Conservation (phyloP, 2,888 invertebrate genomes). For the Mystacides longicornis region DNA sequence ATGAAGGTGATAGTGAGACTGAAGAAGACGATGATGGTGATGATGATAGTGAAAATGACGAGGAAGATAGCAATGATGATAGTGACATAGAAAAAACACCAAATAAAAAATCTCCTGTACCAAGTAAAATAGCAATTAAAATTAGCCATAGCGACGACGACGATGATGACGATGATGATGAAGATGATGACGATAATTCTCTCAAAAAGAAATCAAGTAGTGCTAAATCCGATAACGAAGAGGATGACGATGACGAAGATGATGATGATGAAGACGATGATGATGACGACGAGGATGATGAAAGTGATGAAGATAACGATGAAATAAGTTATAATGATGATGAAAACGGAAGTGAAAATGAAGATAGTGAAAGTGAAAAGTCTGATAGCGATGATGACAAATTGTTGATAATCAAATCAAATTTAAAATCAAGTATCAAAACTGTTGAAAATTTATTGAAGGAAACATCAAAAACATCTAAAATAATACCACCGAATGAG, state of each 20-base stretch:
- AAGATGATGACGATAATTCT: slow-evolving; percentile 20
- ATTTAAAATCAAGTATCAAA: slow-evolving; percentile 7
- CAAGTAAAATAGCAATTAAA: slow-evolving; percentile 16
- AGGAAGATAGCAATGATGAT: slow-evolving; percentile 26
- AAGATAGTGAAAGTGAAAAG: slow-evolving; percentile 17
- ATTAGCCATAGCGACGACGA: slow-evolving; percentile 14
- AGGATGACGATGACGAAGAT: slow-evolving; percentile 25
- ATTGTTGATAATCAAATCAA: slow-evolving; percentile 16
- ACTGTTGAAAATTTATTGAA: slow-evolving; percentile 1
- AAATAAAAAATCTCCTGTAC: slow-evolving; percentile 7
- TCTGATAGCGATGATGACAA: slow-evolving; percentile 28
- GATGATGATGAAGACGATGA: slow-evolving; percentile 27
- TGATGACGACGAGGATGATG: slow-evolving; percentile 27
- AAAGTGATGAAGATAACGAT: slow-evolving; percentile 19
- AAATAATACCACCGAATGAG: neutral
- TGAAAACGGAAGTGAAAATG: slow-evolving; percentile 12
- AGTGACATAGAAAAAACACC: slow-evolving; percentile 28
- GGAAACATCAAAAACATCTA: slow-evolving; percentile 3
- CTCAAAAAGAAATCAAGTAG: slow-evolving; percentile 25
- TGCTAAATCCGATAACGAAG: slow-evolving; percentile 13
- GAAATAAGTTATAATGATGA: slow-evolving; percentile 17
- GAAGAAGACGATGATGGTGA: slow-evolving; percentile 16
- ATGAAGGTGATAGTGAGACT: slow-evolving; percentile 28
- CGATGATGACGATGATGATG: slow-evolving; percentile 16
- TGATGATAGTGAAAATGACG: slow-evolving; percentile 25